Conservation (phyloP, 2,797 vertebrate species). For the Sebastes iracundus region DNA sequence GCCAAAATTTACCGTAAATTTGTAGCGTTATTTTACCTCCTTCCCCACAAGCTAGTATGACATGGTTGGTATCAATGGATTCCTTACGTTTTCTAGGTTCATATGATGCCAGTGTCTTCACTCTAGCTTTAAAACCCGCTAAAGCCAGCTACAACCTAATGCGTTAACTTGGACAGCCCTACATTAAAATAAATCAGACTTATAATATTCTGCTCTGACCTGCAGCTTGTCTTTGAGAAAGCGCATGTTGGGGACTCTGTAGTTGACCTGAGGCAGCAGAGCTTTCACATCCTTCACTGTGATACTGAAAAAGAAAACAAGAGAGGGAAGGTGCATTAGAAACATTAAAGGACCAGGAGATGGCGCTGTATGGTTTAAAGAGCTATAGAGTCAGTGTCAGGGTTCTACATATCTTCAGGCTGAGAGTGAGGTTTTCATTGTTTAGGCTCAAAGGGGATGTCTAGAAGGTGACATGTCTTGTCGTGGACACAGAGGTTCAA, state of each 20-base stretch:
- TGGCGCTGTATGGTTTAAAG: neutral
- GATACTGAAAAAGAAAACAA: conserved; percentile 53
- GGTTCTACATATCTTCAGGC: neutral
- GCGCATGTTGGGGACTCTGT: conserved; percentile 78
- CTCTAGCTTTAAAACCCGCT: too few species aligned
- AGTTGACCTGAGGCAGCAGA: conserved; percentile 79
- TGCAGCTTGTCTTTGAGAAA: conserved; percentile 81
- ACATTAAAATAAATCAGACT: neutral
- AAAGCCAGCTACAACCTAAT: too few species aligned
- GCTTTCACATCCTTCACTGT: conserved; percentile 80
- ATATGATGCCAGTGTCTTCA: too few species aligned
- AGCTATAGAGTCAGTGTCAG: too few species aligned
- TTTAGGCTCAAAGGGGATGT: neutral
- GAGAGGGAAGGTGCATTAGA: neutral
- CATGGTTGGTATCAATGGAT: too few species aligned
- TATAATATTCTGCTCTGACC: conserved; percentile 41
- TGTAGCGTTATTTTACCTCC: too few species aligned
- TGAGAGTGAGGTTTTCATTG: neutral
- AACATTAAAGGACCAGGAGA: conserved; percentile 16
- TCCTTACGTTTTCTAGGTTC: too few species aligned
- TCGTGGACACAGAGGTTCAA: neutral
- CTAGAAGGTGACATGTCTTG: neutral
- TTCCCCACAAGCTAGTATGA: too few species aligned
- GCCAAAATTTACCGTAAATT: too few species aligned
- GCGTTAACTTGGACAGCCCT: too few species aligned